These are phyloP conservation scores for Phaethon lepturus DNA, from an alignment of 2,113 vertebrate species.

Conservation along the genomic window DNA sequence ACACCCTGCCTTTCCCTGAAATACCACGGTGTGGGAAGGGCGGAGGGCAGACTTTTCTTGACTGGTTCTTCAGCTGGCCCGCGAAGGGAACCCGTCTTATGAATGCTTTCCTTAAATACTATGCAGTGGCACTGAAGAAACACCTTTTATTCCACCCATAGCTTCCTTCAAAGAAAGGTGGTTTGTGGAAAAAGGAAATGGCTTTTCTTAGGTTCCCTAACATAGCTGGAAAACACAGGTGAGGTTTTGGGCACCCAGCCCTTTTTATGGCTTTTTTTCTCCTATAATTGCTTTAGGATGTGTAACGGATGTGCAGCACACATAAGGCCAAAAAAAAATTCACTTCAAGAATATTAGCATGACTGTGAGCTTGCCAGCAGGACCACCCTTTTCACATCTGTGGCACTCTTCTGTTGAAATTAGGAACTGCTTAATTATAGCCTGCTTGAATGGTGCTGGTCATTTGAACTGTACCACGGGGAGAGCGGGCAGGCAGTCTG, in stretches of 20 bases:
- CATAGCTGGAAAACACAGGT: slow-evolving; percentile 49
- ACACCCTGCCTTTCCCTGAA: not conserved
- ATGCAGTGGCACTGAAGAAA: not conserved
- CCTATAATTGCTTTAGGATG: not conserved
- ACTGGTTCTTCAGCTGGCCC: not conserved
- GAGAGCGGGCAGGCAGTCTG: fast-evolving
- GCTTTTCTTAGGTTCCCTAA: slow-evolving; percentile 47
- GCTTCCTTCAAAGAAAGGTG: slow-evolving; percentile 38
- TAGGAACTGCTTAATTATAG: not conserved
- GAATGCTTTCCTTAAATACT: slow-evolving; percentile 28
- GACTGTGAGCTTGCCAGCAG: not conserved
- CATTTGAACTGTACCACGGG: not conserved
- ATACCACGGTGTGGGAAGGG: not conserved
- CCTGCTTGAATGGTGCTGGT: not conserved
- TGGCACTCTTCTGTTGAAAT: not conserved
- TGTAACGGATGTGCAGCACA: slow-evolving; percentile 2
- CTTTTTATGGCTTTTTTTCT: slow-evolving; percentile 20
- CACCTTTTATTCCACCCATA: slow-evolving; percentile 14
- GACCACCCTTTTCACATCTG: not conserved
- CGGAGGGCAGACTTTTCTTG: not conserved
- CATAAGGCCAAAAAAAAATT: not conserved
- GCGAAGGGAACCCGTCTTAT: not conserved
- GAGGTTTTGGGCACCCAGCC: slow-evolving; percentile 46
- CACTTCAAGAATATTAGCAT: not conserved
- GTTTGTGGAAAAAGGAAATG: slow-evolving; percentile 50